Percentiles rank a stretch among this genome's conserved stretches.
Conservation (phyloP, 1,140 invertebrate genomes). For the Harlomillsia oculata region DNA sequence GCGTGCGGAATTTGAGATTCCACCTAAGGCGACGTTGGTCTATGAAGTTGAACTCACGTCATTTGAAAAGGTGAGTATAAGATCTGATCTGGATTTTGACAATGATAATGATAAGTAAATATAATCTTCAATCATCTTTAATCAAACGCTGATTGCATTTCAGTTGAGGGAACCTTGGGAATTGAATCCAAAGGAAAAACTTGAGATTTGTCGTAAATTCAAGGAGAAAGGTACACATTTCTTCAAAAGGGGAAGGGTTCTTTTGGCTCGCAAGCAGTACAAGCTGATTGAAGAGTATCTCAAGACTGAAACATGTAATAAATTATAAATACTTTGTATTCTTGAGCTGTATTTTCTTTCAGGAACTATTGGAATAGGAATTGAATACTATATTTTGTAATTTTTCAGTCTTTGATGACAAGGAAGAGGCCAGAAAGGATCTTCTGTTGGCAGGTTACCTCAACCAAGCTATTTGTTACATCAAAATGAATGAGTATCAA, state of each 20-base stretch:
- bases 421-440: conserved; percentile 48
- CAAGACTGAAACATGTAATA: conserved; percentile 44
- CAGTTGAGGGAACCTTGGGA: conserved; percentile 61
- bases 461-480: conserved; percentile 73
- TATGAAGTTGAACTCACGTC: conserved; percentile 71
- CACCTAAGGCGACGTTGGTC: conserved; percentile 63
- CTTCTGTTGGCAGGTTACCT: conserved; percentile 63
- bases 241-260: conserved; percentile 70
- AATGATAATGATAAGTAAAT: not conserved
- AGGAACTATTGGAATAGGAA: not conserved
- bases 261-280: conserved; percentile 80
- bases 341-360: too few relatives aligned
- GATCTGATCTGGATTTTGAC: too few relatives aligned
- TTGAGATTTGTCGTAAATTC: conserved; percentile 67
- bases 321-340: too few relatives aligned
- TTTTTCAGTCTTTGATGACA: conserved; percentile 42
- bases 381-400: not conserved
- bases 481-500: conserved; percentile 61
- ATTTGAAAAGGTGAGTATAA: conserved; percentile 71
- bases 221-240: conserved; percentile 88
- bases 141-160: too few relatives aligned
- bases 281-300: conserved; percentile 56
- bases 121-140: too few relatives aligned
- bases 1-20: conserved; percentile 61
- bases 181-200: conserved; percentile 62